phyloP scores from a whole-genome alignment of 2,113 vertebrate species.

The Lepus americanus region DNA sequence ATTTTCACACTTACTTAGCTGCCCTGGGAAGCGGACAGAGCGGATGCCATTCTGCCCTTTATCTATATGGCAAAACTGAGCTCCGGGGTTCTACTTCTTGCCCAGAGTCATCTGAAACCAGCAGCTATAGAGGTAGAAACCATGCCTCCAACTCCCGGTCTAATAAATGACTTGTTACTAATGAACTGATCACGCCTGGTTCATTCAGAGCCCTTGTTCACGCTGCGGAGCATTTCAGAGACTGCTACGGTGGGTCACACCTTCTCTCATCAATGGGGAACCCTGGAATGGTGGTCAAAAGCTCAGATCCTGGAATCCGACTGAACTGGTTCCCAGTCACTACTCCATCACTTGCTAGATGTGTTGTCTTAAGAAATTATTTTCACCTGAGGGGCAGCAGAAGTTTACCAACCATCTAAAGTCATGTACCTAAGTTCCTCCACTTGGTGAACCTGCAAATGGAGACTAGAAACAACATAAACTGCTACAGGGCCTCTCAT shows the following conservation, averaged over 20 bases:
- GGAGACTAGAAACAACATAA: not conserved
- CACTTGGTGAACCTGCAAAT: not conserved
- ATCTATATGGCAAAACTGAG: not conserved
- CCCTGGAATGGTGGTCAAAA: not conserved
- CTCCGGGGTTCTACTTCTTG: not conserved
- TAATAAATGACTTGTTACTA: not conserved
- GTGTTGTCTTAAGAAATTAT: not conserved
- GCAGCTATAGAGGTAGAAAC: not conserved
- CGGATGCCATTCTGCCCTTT: not conserved
- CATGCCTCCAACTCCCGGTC: not conserved
- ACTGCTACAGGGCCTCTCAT: not conserved
- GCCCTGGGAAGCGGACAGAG: not conserved
- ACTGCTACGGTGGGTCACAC: not conserved
- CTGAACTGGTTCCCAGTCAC: not conserved
- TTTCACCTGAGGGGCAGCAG: not conserved
- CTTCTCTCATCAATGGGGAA: not conserved
- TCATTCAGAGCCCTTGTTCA: not conserved
- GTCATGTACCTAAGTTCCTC: not conserved
- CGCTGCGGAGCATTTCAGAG: not conserved
- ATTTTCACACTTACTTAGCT: not conserved
- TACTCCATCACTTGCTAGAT: not conserved
- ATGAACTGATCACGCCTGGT: not conserved
- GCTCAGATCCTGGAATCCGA: not conserved
- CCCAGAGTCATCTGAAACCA: not conserved
- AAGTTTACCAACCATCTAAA: no score